Evolutionary conservation across 2,888 invertebrate genomes (phyloP).

Genomic region (Caenorhabditis sp.): DNA sequence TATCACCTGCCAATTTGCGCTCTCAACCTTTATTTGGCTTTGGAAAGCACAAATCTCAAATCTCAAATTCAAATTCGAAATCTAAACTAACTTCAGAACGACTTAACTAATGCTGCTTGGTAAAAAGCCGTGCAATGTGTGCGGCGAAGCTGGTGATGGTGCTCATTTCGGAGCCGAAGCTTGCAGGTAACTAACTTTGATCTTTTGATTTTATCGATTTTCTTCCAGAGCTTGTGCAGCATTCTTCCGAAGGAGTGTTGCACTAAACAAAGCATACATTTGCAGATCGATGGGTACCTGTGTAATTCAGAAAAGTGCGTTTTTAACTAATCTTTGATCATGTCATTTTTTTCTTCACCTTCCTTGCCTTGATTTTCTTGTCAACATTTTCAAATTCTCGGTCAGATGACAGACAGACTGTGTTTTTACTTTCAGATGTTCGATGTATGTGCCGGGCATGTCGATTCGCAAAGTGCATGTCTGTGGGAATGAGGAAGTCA

Average conservation of each 20-base stretch:
- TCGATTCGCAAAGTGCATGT: constrained; percentile 75
- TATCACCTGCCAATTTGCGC: constrained; percentile 2
- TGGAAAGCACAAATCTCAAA: too few species aligned
- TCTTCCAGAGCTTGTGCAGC: constrained; percentile 78
- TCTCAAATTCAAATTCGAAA: background rate
- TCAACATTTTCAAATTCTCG: background rate
- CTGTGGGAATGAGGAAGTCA: constrained; percentile 79
- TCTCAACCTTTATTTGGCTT: too few species aligned
- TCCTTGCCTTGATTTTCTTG: too few species aligned
- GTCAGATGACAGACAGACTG: background rate
- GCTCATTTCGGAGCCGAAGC: constrained; percentile 72
- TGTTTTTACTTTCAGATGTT: constrained; percentile 70
- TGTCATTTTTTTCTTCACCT: too few species aligned
- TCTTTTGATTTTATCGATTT: background rate
- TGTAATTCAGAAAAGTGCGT: constrained; percentile 73
- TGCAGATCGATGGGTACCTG: constrained; percentile 75
- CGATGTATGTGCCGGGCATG: constrained; percentile 81
- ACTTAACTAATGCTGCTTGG: constrained; percentile 20
- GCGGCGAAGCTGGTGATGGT: constrained; percentile 69
- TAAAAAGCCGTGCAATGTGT: constrained; percentile 65
- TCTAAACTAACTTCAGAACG: constrained; percentile 1
- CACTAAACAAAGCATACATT: constrained; percentile 74
- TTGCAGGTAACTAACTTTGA: constrained; percentile 49
- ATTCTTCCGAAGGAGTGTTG: constrained; percentile 79
- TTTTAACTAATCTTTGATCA: too few species aligned